A percentile compares a stretch with the other conserved stretches of the same genome.
These are phyloP conservation scores for Palloptera scutellata DNA, from an alignment of 2,888 invertebrate genomes.

Conservation along the genomic window DNA sequence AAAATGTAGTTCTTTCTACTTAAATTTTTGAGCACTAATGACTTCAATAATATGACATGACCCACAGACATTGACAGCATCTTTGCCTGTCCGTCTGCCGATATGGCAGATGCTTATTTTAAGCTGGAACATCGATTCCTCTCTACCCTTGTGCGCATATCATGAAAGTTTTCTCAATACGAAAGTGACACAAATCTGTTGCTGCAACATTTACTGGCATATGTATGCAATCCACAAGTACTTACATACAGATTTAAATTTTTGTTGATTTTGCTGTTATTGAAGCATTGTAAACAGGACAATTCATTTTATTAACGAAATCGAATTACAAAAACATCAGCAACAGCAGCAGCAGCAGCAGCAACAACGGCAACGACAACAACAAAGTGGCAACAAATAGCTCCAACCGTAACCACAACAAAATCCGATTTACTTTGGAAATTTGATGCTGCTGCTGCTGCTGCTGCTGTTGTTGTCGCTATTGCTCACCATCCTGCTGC, in stretches of 20 bases:
- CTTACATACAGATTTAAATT: not conserved
- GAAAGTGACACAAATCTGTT: not conserved
- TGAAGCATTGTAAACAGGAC: constrained; percentile 20
- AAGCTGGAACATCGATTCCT: not conserved
- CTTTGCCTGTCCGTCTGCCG: no score
- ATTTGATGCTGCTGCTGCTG: constrained; percentile 35
- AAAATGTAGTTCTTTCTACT: no score
- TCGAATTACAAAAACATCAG: constrained; percentile 39
- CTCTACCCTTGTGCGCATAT: not conserved
- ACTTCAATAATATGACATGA: no score
- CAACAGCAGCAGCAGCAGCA: not conserved
- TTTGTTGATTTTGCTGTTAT: constrained; percentile 5
- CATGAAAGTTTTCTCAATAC: not conserved
- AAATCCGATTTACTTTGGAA: not conserved
- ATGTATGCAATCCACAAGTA: not conserved
- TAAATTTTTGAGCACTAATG: no score
- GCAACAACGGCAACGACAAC: not conserved
- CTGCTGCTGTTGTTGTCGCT: constrained; percentile 32
- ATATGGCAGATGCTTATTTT: no score
- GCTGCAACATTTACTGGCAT: constrained; percentile 5
- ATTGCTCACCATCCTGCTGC: constrained; percentile 31
- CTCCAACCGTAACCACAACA: not conserved
- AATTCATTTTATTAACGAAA: constrained; percentile 28
- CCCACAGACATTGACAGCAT: no score
- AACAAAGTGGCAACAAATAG: not conserved